Base-by-base conservation (phyloP, 2,888 invertebrate species). In the Alloplasta piceator region DNA sequence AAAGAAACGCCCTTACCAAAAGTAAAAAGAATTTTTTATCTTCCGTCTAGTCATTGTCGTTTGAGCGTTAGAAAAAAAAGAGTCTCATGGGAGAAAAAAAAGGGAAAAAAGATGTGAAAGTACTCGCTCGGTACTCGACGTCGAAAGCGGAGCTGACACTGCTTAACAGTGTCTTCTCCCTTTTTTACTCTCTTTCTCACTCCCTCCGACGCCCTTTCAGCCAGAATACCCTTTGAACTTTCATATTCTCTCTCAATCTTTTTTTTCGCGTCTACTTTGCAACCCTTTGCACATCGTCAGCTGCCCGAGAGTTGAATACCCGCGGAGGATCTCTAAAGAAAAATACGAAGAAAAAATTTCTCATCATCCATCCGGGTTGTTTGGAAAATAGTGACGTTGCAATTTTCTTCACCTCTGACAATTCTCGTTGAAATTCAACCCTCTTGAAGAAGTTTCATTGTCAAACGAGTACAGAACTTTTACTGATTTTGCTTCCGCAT, bases 141-240 rank as follows among this genome's bases (percentile, higher is more conserved):
- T 70, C 78, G 82, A 86, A 86, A 88, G 85, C 84, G 88, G 43
- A 75, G 90, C 90, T 91, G 91, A 91, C 90, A 85, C 84, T 89
- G 90, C 90, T 89, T 87, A 89, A 89, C 86, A 84, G 80, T 79
- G 70, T 75, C 75, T 72, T 76, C 56, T 50, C 58, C 73, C 48
- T 70, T 52, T 46, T 52, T 48, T 70, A 64, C 64, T 58, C 66
- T 5, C 14, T 6, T 12, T 26, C 41, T 9, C 12, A 4, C 58
- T 85, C 76, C 82, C 81, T 75, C 82, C 80, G 79, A 78, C 85
- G 78, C 84, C 81, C 85, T 85, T 82, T 64, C 63, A 77, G 83
- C 82, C 75, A 82, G 85, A 85, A 80, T 82, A 87, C 85, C 85
- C 89, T 90, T 91, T 90, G 90, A 90, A 90, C 87, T 90, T 86